phyloP scores from a whole-genome alignment of 2,888 invertebrate species.

The Labia minor region DNA sequence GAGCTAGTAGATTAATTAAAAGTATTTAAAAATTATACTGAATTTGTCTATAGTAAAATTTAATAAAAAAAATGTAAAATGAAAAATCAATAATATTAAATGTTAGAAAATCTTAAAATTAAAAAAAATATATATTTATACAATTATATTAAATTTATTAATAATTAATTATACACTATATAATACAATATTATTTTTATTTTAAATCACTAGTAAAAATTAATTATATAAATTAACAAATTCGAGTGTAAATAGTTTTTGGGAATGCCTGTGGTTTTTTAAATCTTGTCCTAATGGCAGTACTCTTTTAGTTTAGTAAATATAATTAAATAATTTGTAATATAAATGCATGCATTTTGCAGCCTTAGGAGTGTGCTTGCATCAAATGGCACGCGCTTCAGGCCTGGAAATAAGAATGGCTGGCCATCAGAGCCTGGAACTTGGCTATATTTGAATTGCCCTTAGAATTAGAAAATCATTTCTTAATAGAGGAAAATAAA shows the following conservation, averaged over 20 bases:
- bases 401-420: neutral
- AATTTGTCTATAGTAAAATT: too few species aligned
- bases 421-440: neutral
- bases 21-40: too few species aligned
- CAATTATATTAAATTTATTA: neutral
- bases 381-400: neutral
- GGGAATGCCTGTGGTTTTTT: conserved; percentile 3
- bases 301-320: too few species aligned
- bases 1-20: too few species aligned
- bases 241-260: neutral
- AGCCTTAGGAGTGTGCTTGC: neutral
- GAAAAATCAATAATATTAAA: too few species aligned
- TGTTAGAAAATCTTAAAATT: too few species aligned
- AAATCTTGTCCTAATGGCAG: neutral
- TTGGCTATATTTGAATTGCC: too few species aligned
- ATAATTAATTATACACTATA: conserved; percentile 5
- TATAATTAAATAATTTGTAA: too few species aligned
- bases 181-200: neutral
- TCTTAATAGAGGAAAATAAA: too few species aligned
- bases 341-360: neutral
- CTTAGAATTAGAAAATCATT: too few species aligned
- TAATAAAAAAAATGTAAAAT: neutral
- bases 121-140: too few species aligned
- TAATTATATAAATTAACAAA: conserved; percentile 2
- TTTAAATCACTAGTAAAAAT: too few species aligned